phyloP scores from a whole-genome alignment of 2,888 invertebrate genomes.

The Acleris cristana region DNA sequence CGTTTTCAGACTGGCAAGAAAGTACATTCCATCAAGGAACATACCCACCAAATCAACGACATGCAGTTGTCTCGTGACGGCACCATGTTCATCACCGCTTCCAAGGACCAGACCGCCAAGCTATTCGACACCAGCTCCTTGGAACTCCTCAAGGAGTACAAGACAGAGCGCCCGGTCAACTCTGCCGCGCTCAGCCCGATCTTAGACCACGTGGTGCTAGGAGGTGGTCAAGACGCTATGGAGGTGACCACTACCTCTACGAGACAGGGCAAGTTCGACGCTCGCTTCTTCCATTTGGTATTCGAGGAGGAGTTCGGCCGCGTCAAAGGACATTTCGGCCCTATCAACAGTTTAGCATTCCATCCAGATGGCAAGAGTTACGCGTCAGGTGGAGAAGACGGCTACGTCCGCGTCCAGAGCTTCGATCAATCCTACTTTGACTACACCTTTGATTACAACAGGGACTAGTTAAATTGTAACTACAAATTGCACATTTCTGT shows the following conservation, averaged over 20 bases:
- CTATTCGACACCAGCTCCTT: constrained; percentile 95
- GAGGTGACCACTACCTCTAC: constrained; percentile 98
- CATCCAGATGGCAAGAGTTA: constrained; percentile 99
- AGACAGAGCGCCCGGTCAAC: constrained; percentile 98
- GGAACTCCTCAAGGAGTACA: constrained; percentile 95
- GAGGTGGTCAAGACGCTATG: constrained; percentile 99
- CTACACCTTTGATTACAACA: constrained; percentile 94
- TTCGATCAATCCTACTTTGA: constrained; percentile 99
- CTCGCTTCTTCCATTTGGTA: constrained; percentile 95
- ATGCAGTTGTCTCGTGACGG: constrained; percentile 97
- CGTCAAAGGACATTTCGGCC: constrained; percentile 99
- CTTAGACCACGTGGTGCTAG: constrained; percentile 97
- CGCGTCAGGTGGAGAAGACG: constrained; percentile 99
- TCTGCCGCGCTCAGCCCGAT: constrained; percentile 98
- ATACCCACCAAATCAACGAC: constrained; percentile 95
- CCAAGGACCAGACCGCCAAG: constrained; percentile 98
- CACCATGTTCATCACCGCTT: constrained; percentile 98
- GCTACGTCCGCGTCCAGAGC: constrained; percentile 97
- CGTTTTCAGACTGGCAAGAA: constrained; percentile 90
- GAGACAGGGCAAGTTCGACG: constrained; percentile 98
- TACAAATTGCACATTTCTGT: background rate
- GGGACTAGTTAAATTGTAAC: constrained; percentile 60
- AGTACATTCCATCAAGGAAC: constrained; percentile 90
- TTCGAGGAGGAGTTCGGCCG: constrained; percentile 98
- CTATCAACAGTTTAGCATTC: constrained; percentile 98